Base-by-base conservation (phyloP, 2,113 vertebrate genomes). In the Xenopus tropicalis region DNA sequence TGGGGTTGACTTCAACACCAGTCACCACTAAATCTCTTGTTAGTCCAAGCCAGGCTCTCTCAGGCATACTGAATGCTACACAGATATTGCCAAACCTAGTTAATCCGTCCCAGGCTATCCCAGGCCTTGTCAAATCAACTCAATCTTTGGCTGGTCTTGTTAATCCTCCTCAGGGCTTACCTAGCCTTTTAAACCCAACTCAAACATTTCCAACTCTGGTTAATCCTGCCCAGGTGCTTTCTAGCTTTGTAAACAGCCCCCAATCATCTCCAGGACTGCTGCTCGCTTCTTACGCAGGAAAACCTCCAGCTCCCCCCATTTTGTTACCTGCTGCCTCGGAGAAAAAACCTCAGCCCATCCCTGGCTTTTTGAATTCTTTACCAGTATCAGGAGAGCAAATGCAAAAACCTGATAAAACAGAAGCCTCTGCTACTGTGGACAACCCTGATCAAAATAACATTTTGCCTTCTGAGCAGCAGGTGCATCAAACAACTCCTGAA, bases 91-190 rank as follows among this genome's bases (percentile, higher is more conserved):
- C 73, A 56, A 62, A 66, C n/a, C 61, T 76, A 61, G 73, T 63
- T 44, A 76, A 62, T 76, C 25, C 57, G 43, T 44, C 73, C 21
- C 66, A 82, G 24, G 80, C 80, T 5, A 86, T 87, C 61, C 85
- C 86, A 66, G 67, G 61, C 42, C 58, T 78, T 61, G 56, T 43
- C 14, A 71, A 68, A 82, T 86, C 62, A 83, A 82, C 81, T 84
- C 88, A 80, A 79, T 80, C 66, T 66, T 84, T 68, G 64, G 79
- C 58, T 71, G 82, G 5, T 54, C 79, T 3, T 71, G 88, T 71
- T 87, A 90, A 61, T 90, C 89, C 83, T 85, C 87, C 68, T 89
- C 90, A 20, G 89, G 89, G 64, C 79, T 93, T 57, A 90, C 85
- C 80, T 89, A 84, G 73, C 22, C 71, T 92, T 85, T 88, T 85